A percentile compares a stretch with the other conserved stretches of the same genome.
phyloP scores from a whole-genome alignment of 2,888 invertebrate genomes.

The Clepsis dumicolana region DNA sequence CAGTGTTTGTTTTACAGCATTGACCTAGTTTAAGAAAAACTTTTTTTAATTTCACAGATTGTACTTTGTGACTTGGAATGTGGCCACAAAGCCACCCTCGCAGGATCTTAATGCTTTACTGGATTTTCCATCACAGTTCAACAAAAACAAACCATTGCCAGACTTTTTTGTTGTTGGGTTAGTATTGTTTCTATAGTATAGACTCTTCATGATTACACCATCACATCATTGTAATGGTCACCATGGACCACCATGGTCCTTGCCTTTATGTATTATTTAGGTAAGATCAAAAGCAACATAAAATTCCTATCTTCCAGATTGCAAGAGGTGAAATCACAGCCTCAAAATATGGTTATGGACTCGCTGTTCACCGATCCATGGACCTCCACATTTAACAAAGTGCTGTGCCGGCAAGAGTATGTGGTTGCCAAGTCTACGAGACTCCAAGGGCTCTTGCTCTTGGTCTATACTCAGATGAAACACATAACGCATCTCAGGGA shows the following conservation, averaged over 20 bases:
- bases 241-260: too few relatives aligned
- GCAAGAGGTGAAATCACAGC: constrained; percentile 96
- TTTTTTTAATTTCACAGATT: constrained; percentile 82
- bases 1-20: not conserved
- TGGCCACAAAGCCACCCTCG: constrained; percentile 91
- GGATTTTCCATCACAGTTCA: constrained; percentile 87
- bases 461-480: constrained; percentile 91
- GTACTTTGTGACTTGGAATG: constrained; percentile 96
- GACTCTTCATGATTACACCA: too few relatives aligned
- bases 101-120: constrained; percentile 91
- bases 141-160: constrained; percentile 88
- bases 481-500: constrained; percentile 93
- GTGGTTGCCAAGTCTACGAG: constrained; percentile 93
- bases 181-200: constrained; percentile 55
- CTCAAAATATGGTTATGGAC: constrained; percentile 93
- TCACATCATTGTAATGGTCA: too few relatives aligned
- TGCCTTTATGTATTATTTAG: not conserved
- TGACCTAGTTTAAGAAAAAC: constrained; percentile 19
- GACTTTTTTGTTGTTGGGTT: constrained; percentile 95
- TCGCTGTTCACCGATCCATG: constrained; percentile 94
- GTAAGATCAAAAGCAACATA: not conserved
- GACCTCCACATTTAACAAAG: constrained; percentile 91
- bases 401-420: constrained; percentile 89
- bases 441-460: constrained; percentile 93
- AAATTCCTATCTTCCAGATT: constrained; percentile 78